Evolutionary conservation across 1,140 invertebrate genomes (phyloP), one percentile per base, ranked within the genome.

Genomic region (Ceratina japonica): DNA sequence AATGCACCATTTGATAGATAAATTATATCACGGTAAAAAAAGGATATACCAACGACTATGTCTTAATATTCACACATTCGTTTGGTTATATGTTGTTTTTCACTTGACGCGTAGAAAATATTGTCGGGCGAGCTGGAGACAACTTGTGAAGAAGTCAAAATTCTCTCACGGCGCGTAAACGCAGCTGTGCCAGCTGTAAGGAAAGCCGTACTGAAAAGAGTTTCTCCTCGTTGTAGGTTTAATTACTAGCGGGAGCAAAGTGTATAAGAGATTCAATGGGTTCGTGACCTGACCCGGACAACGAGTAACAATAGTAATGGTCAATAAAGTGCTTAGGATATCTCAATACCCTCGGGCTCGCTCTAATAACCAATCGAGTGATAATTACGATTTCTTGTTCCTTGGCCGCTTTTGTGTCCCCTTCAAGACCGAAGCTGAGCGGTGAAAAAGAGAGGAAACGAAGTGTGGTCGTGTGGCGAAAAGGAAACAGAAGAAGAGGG

Each of bases 351-450:
- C 44, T 15, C 10, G 49, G 15, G 75, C 56, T 16, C 15, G 56
- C 49, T 71, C 66, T 77, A 77, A 77, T 77, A 77, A 77, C 75
- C 75, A 12, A 44, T n/a, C 75, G 58, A 52, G 27, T 18, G 56
- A 49, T 68, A 71, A 77, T 77, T 77, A 71, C 66, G 58, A 71
- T 77, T 77, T 77, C 75, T 68, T 71, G 75, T 77, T 77, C 71
- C 75, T 71, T 77, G 68, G n/a, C 16, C 56, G 75, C 75, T 71
- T 71, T 77, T 71, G 75, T 76, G 64, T 76, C 66, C 16, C 49
- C 15, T 49, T 22, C 12, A 44, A 62, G 66, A 44, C 37, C 18
- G 18, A 61, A 44, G 20, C 27, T 52, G 52, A 44, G 16, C 10
- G 56, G 24, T 15, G 10, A 22, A 8, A 22, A 37, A 31, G 69